These are phyloP conservation scores for Drosophila nasuta DNA, from an alignment of 1,140 invertebrate species.

Conservation along the genomic window DNA sequence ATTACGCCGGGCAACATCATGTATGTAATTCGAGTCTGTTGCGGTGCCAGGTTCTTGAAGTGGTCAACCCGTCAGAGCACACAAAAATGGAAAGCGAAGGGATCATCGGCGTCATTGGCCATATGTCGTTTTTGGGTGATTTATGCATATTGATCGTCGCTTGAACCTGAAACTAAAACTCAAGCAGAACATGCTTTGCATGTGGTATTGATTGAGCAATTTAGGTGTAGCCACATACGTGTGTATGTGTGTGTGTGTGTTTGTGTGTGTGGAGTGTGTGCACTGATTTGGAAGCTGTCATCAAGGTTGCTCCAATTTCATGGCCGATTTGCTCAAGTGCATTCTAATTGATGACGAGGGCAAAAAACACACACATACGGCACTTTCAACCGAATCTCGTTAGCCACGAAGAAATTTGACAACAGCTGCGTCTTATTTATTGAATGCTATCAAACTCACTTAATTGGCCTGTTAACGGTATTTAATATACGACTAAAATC, in stretches of 20 bases:
- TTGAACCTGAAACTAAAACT: constrained; percentile 38
- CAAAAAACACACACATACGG: background rate
- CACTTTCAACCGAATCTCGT: constrained; percentile 37
- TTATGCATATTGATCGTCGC: constrained; percentile 46
- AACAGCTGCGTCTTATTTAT: constrained; percentile 61
- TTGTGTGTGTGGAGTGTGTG: constrained; percentile 36
- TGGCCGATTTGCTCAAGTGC: constrained; percentile 74
- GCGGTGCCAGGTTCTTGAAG: constrained; percentile 60
- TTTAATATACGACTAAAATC: constrained; percentile 1
- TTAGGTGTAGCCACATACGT: constrained; percentile 34
- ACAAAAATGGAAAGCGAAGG: background rate
- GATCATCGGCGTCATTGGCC: constrained; percentile 44
- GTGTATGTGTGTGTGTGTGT: background rate
- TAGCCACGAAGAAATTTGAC: constrained; percentile 65
- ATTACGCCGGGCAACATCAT: constrained; percentile 38
- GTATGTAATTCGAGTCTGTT: constrained; percentile 56
- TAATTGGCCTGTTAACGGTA: constrained; percentile 25
- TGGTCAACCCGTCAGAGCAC: constrained; percentile 63
- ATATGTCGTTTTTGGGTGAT: constrained; percentile 57
- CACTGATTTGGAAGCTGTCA: constrained; percentile 79
- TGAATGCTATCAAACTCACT: constrained; percentile 44
- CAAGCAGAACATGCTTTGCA: constrained; percentile 56
- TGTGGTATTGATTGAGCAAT: constrained; percentile 79
- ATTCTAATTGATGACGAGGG: constrained; percentile 69
- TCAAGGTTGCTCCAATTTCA: constrained; percentile 79